These are phyloP conservation scores for Lasioglossum pauxillum DNA, from an alignment of 2,888 invertebrate species.

Conservation along the genomic window DNA sequence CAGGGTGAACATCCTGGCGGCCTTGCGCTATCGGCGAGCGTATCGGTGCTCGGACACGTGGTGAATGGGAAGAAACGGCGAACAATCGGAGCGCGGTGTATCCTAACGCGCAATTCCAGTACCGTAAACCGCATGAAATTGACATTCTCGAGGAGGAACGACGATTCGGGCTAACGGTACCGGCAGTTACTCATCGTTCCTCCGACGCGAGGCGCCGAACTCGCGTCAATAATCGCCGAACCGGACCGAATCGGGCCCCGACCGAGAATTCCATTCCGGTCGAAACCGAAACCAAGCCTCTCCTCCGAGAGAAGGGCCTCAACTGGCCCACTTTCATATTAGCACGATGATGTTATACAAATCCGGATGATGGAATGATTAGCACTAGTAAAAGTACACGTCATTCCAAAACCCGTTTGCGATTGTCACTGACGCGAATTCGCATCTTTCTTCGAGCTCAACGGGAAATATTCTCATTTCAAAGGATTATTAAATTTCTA, in stretches of 20 bases:
- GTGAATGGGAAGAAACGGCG: conserved; percentile 34
- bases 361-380: not conserved
- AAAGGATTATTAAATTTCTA: too few species aligned
- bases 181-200: conserved; percentile 80
- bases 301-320: not conserved
- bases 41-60: not conserved
- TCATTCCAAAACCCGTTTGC: not conserved
- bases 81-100: conserved; percentile 64
- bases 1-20: not conserved
- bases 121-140: conserved; percentile 83
- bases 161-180: conserved; percentile 83
- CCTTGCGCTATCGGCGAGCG: not conserved
- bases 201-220: conserved; percentile 70
- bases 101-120: conserved; percentile 78
- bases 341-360: not conserved
- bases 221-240: conserved; percentile 54
- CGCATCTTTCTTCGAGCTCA: not conserved
- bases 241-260: not conserved
- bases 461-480: too few species aligned
- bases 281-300: conserved; percentile 11
- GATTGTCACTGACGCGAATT: not conserved
- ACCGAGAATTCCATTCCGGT: not conserved
- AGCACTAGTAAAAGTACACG: not conserved
- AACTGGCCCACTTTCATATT: not conserved
- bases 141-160: conserved; percentile 80